Percentiles rank a stretch among this genome's conserved stretches.
Evolutionary conservation across 2,888 invertebrate species (phyloP).

Genomic region (Lucinisca nassula): DNA sequence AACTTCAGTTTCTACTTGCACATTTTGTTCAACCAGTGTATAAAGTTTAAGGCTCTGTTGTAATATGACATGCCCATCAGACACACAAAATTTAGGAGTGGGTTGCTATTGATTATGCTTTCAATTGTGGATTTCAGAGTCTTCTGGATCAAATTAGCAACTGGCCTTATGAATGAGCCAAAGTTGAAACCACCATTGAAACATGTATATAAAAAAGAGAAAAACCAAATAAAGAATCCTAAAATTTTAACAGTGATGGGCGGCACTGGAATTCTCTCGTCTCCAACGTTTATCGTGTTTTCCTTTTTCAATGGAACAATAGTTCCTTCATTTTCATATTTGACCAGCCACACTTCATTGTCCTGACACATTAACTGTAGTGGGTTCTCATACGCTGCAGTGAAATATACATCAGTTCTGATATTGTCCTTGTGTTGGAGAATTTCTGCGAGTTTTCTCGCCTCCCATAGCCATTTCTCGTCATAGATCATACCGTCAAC

Average conservation of each 20-base stretch:
- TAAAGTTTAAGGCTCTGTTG: no score
- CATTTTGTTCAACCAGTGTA: no score
- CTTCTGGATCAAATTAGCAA: not conserved
- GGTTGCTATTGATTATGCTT: not conserved
- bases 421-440: constrained; percentile 43
- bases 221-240: not conserved
- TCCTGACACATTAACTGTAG: constrained; percentile 43
- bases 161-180: not conserved
- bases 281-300: not conserved
- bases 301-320: not conserved
- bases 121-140: not conserved
- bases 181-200: not conserved
- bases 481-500: constrained; percentile 54
- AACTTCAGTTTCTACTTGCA: no score
- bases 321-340: constrained; percentile 24
- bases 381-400: constrained; percentile 57
- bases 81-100: not conserved
- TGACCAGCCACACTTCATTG: constrained; percentile 61
- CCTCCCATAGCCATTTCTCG: constrained; percentile 54
- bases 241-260: not conserved
- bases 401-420: constrained; percentile 57
- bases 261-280: not conserved
- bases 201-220: not conserved
- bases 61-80: no score
- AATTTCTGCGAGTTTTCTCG: constrained; percentile 38